A percentile compares a stretch with the other conserved stretches of the same genome.
These are phyloP conservation scores for Ancistrus triradiatus DNA, from an alignment of 2,113 vertebrate species.

Conservation along the genomic window DNA sequence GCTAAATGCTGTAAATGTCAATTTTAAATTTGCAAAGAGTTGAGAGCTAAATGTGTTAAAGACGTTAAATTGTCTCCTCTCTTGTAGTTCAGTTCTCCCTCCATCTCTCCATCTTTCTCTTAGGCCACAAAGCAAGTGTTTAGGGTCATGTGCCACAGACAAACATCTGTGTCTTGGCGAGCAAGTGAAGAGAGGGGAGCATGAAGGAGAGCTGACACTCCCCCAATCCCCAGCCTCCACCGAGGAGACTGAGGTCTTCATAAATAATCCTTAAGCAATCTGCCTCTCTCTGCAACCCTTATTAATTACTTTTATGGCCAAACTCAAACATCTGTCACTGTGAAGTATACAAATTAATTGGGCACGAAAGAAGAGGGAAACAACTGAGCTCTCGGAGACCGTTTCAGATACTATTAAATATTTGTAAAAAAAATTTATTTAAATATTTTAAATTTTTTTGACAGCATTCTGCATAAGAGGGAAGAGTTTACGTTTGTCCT, in stretches of 20 bases:
- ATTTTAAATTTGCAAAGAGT: too few relatives aligned
- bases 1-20: too few relatives aligned
- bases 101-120: background rate
- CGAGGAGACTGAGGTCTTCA: constrained; percentile 65
- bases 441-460: too few relatives aligned
- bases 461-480: too few relatives aligned
- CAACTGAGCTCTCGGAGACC: too few relatives aligned
- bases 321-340: constrained; percentile 78
- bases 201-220: constrained; percentile 44
- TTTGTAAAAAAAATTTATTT: too few relatives aligned
- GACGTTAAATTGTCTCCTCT: too few relatives aligned
- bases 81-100: too few relatives aligned
- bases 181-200: constrained; percentile 59
- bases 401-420: too few relatives aligned
- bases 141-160: constrained; percentile 37
- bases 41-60: too few relatives aligned
- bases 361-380: constrained; percentile 64
- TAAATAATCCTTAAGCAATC: constrained; percentile 78
- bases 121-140: constrained; percentile 27
- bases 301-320: constrained; percentile 76
- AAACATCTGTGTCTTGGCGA: constrained; percentile 59
- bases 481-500: too few relatives aligned
- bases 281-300: constrained; percentile 68
- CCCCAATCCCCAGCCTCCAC: constrained; percentile 48
- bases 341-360: constrained; percentile 78